Percentiles rank a stretch among this genome's conserved stretches.
phyloP scores from a whole-genome alignment of 2,888 invertebrate genomes.

The Cepaea hortensis region DNA sequence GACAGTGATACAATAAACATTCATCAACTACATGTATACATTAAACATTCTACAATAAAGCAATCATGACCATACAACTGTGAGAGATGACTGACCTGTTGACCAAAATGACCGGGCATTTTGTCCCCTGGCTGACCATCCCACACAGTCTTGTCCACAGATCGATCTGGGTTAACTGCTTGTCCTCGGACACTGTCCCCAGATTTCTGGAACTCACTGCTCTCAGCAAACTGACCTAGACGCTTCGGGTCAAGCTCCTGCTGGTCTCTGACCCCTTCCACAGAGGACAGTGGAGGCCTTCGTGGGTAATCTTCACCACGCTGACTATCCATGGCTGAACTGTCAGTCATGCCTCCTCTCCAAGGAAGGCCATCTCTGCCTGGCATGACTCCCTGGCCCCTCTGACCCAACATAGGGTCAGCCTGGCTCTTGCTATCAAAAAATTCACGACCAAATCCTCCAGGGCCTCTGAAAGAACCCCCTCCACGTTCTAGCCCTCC shows the following conservation, averaged over 20 bases:
- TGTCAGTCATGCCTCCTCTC: constrained; percentile 1
- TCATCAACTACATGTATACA: too few species aligned
- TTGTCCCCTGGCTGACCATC: constrained; percentile 16
- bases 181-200: neutral
- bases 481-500: constrained; percentile 9
- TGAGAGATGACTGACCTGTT: neutral
- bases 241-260: neutral
- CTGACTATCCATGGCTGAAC: neutral
- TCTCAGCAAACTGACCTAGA: constrained; percentile 15
- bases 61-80: too few species aligned
- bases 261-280: constrained; percentile 8
- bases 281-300: neutral
- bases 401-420: neutral
- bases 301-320: neutral
- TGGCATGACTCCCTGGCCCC: constrained; percentile 2
- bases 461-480: neutral
- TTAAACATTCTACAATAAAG: too few species aligned
- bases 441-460: neutral
- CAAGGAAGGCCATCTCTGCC: constrained; percentile 28
- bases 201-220: neutral
- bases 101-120: neutral
- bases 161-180: neutral
- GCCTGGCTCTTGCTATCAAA: neutral
- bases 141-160: neutral
- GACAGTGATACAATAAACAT: too few species aligned